Base-by-base conservation (phyloP, 2,113 vertebrate species). In the Upupa epops region DNA sequence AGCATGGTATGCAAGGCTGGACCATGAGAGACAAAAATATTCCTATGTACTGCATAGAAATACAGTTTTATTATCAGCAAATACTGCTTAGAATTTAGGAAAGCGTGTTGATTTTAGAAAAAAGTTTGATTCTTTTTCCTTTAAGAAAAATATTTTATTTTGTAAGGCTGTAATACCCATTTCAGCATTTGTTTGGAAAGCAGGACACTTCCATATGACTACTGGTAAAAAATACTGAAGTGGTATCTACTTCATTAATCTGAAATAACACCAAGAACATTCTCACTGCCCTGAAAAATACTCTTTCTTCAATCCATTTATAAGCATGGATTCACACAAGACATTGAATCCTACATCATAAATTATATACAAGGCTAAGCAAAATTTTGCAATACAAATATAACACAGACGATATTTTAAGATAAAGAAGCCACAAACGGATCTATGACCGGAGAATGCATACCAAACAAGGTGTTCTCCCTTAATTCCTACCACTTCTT, bases 11-110 rank as follows among this genome's bases (percentile, higher is more conserved):
- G 5, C 29, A 66, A 86, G 29, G 22, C 7, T 63, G 32, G 16
- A 54, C 6, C 22, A 48, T 9, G 7, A 56, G 4, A 68, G 4
- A 92, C n/a, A 31, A 13, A 74, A n/a, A 3, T 29, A 42, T 64
- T 81, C 17, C 28, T 20, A 19, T 5, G 4, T 58, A 52, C 0
- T 0, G 1, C 31, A 3, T 34, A n/a, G 59, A 17, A 65, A 60
- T 36, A 26, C 1, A 58, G 46, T 45, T 77, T 8, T 34, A 51
- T 21, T 49, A 51, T 29, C 72, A 69, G 2, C 1, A 84, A 75
- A 71, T 51, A 42, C 11, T 69, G 13, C 16, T 83, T 74, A 51
- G 45, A 61, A 82, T 11, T 69, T 28, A 40, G 2, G 6, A 24
- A 61, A 51, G 6, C 9, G 40, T 25, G 2, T 4, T 79, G 17